Base-by-base conservation (phyloP, 2,797 vertebrate species). In the Buceros bicornis region DNA sequence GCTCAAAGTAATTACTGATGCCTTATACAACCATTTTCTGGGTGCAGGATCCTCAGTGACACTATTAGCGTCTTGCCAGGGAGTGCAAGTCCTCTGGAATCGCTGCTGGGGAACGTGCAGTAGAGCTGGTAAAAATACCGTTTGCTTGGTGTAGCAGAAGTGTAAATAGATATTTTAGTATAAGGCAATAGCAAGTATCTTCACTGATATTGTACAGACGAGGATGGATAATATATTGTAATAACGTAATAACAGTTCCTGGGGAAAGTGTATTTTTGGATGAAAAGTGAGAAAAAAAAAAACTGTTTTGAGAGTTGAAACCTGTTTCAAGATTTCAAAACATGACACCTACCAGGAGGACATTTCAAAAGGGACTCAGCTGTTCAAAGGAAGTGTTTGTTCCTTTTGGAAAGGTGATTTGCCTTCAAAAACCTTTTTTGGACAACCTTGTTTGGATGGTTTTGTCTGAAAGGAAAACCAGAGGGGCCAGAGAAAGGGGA, bases 1-100 rank as follows among this genome's bases (percentile, higher is more conserved):
- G 70, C 92, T 92, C 87, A 80, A 84, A 97, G 88, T 79, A 95
- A 78, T 78, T 74, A n/a, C 10, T n/a, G 50, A 82, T 71, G 71
- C 64, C 22, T 96, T 92, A 81, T 93, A 93, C 81, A 93, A 91
- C 65, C 4, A 13, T 62, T 35, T 65, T 56, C 40, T 51, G 54
- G 62, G 70, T 70, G 42, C 42, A 60, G 60, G 62, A 70, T 48
- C 28, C 64, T 87, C 51, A 3, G 71, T 73, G 87, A 65, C 50
- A 91, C 64, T 69, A 43, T 83, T 51, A 87, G 56, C 33, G 20
- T 54, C 79, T 71, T 77, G 9, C 8, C 56, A 56, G 53, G 6
- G 70, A 94, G 66, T 16, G 47, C 61, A 29, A 35, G 48, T 45
- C 64, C 83, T 37, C 60, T 93, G 65, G 80, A 83, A 74, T 61